phyloP scores from a whole-genome alignment of 2,113 vertebrate genomes.

The Chloropsis hardwickii region DNA sequence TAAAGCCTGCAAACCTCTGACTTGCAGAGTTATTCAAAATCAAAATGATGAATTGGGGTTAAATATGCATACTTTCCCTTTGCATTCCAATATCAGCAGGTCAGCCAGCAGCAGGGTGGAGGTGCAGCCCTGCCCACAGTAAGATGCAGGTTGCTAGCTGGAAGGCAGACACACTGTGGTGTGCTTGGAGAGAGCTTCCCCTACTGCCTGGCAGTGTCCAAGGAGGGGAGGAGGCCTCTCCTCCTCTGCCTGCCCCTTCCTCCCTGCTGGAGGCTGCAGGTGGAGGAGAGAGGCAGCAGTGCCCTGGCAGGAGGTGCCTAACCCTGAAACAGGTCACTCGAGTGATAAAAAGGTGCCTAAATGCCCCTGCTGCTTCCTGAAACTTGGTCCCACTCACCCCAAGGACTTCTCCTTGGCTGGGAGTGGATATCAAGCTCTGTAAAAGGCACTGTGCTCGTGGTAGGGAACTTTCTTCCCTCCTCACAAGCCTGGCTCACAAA shows the following conservation, averaged over 20 bases:
- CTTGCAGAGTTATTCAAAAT: conserved; percentile 49
- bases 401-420: neutral
- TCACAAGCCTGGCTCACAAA: neutral
- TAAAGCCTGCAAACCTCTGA: conserved; percentile 17
- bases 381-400: fast-evolving
- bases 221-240: neutral
- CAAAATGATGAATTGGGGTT: conserved; percentile 44
- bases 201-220: neutral
- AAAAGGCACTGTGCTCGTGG: fast-evolving
- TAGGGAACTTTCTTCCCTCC: neutral
- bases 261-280: neutral
- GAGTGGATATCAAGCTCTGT: fast-evolving
- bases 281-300: neutral
- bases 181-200: neutral
- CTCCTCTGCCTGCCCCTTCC: neutral
- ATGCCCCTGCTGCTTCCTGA: neutral
- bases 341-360: neutral
- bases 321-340: fast-evolving
- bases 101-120: neutral
- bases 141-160: neutral
- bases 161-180: neutral
- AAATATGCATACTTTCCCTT: conserved; percentile 22
- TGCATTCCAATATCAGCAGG: neutral
- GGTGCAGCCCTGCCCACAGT: neutral
- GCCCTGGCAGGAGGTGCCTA: neutral